Evolutionary conservation across 2,797 vertebrate genomes (phyloP).

Genomic region (Zenarchopterus dispar): DNA sequence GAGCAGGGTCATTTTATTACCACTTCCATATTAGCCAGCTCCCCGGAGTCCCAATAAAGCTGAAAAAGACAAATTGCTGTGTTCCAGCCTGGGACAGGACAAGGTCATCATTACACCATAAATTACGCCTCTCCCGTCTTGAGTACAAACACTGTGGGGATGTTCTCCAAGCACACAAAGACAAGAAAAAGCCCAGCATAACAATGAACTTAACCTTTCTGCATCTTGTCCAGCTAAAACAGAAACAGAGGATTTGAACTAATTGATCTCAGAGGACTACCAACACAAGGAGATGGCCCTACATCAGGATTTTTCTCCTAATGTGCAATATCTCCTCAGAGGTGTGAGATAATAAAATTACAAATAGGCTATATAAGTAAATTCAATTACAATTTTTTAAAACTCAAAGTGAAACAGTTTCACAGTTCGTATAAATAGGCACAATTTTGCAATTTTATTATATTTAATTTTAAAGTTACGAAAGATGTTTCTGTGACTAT

Average conservation of each 20-base stretch:
- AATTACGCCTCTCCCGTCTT: conserved; percentile 59
- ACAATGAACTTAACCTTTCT: conserved; percentile 43
- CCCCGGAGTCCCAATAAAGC: conserved; percentile 57
- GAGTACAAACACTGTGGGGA: conserved; percentile 43
- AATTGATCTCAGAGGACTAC: conserved; percentile 43
- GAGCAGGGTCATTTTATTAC: conserved; percentile 40
- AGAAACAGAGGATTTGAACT: conserved; percentile 37
- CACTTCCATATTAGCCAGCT: conserved; percentile 49
- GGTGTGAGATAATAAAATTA: background rate
- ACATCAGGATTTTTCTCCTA: conserved; percentile 11
- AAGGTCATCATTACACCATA: conserved; percentile 62
- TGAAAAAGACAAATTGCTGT: conserved; percentile 61
- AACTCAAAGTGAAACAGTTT: background rate
- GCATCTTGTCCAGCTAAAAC: conserved; percentile 33
- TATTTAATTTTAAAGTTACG: conserved; percentile 2
- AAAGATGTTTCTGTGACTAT: background rate
- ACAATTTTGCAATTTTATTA: conserved; percentile 3
- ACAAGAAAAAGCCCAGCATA: conserved; percentile 36
- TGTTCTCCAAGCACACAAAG: conserved; percentile 44
- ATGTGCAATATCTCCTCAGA: background rate
- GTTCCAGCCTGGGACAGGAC: conserved; percentile 49
- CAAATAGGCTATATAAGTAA: background rate
- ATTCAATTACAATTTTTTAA: background rate
- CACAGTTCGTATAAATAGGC: conserved; percentile 1
- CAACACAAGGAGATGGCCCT: conserved; percentile 12